Conservation (phyloP, 2,888 invertebrate species). For the Antitype chi region DNA sequence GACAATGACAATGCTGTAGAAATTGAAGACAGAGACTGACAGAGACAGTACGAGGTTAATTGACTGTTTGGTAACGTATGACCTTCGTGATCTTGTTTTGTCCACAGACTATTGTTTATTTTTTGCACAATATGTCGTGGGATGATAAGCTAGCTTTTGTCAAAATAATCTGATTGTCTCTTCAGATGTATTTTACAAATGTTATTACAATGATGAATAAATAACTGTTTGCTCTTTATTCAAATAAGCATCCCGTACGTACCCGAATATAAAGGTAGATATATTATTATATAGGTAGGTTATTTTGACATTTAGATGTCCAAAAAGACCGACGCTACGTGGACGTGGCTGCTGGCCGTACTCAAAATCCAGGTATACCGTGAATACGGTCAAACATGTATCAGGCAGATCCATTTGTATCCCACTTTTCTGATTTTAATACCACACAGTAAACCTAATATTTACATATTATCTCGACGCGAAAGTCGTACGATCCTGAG, state of each 20-base stretch:
- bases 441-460: constrained; percentile 30
- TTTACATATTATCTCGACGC: constrained; percentile 39
- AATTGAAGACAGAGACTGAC: constrained; percentile 45
- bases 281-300: too few species aligned
- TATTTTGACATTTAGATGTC: constrained; percentile 9
- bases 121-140: constrained; percentile 20
- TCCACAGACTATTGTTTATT: constrained; percentile 30
- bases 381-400: constrained; percentile 6
- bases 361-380: constrained; percentile 3
- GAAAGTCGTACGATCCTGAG: constrained; percentile 60
- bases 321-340: not conserved
- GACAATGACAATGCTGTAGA: constrained; percentile 46
- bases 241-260: not conserved
- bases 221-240: constrained; percentile 6
- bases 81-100: constrained; percentile 44
- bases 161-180: not conserved
- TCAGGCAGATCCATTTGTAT: constrained; percentile 2
- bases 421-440: constrained; percentile 25
- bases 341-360: constrained; percentile 1
- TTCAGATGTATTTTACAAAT: not conserved
- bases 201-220: not conserved
- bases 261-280: not conserved
- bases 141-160: constrained; percentile 4
- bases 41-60: constrained; percentile 50
- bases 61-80: constrained; percentile 46